Conservation (phyloP, 1,140 invertebrate genomes). For the Paraescarpia echinospica region DNA sequence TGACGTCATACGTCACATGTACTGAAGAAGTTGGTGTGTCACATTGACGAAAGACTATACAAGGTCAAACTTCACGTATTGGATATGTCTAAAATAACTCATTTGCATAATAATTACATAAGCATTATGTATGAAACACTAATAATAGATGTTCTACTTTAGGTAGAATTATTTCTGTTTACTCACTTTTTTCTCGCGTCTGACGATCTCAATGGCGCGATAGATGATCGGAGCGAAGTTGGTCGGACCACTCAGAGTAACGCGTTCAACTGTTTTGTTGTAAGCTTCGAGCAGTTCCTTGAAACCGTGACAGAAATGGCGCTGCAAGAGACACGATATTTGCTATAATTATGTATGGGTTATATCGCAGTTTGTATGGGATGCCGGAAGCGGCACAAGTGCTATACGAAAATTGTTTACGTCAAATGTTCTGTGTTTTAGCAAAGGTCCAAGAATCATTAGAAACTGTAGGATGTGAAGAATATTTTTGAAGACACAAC, state of each 20-base stretch:
- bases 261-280: constrained; percentile 43
- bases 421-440: background rate
- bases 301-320: constrained; percentile 56
- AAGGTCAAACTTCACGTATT: no score
- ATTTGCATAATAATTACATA: no score
- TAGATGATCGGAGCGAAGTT: constrained; percentile 62
- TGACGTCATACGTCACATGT: no score
- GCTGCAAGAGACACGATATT: constrained; percentile 14
- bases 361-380: background rate
- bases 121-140: no score
- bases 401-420: background rate
- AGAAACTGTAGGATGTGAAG: background rate
- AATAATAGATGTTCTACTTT: background rate
- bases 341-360: background rate
- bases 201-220: constrained; percentile 60
- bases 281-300: constrained; percentile 54
- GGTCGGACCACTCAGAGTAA: constrained; percentile 56
- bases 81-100: no score
- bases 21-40: no score
- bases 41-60: no score
- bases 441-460: background rate
- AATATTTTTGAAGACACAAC: background rate
- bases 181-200: constrained; percentile 42
- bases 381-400: background rate
- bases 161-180: background rate